phyloP scores from a whole-genome alignment of 1,140 invertebrate species.

The Elymnias hypermnestra region DNA sequence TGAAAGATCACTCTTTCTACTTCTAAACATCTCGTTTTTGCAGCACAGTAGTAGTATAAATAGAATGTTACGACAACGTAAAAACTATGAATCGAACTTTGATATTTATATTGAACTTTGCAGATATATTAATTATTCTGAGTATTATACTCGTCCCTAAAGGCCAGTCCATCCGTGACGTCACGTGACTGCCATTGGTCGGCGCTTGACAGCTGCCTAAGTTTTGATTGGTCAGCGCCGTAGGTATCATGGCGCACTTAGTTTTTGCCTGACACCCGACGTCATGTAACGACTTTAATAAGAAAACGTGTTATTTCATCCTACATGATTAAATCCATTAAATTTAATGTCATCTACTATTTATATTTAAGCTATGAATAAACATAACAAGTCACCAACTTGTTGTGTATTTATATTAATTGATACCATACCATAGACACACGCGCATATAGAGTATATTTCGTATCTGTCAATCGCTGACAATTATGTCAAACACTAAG shows the following conservation, averaged over 20 bases:
- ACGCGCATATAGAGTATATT: too few species aligned
- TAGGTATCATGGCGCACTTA: conserved; percentile 7
- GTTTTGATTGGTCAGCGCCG: conserved; percentile 8
- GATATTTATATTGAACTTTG: background rate
- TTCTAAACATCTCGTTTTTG: too few species aligned
- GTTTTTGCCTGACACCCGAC: conserved; percentile 12
- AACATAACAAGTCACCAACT: too few species aligned
- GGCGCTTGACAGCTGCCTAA: conserved; percentile 13
- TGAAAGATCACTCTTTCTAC: too few species aligned
- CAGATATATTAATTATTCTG: background rate
- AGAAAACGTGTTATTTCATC: background rate
- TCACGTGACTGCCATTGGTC: conserved; percentile 12
- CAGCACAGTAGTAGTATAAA: too few species aligned
- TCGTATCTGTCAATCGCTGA: too few species aligned
- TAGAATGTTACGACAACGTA: too few species aligned
- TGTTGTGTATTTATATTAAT: too few species aligned
- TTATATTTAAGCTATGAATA: too few species aligned
- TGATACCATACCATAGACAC: too few species aligned
- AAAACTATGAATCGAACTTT: background rate
- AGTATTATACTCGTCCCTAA: background rate
- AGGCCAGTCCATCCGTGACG: conserved; percentile 6
- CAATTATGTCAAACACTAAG: too few species aligned
- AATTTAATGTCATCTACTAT: too few species aligned
- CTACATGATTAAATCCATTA: background rate
- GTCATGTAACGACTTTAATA: background rate